phyloP scores from a whole-genome alignment of 2,113 vertebrate species.

The Cyanoderma ruficeps region DNA sequence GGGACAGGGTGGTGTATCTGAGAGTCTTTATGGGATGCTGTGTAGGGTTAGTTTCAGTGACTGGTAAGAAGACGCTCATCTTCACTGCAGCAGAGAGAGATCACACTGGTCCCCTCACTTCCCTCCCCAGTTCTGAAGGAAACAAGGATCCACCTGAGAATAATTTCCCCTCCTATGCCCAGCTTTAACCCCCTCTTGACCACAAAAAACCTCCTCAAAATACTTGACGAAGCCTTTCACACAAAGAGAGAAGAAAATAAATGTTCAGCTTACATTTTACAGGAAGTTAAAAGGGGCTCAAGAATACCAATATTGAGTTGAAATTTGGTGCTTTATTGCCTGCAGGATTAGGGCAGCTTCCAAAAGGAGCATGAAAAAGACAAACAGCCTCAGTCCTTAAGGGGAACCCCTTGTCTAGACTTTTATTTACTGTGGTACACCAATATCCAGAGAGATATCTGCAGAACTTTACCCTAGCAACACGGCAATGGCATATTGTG shows the following conservation, averaged over 20 bases:
- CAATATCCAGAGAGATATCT: background rate
- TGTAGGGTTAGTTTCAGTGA: background rate
- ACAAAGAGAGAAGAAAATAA: background rate
- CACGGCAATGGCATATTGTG: background rate
- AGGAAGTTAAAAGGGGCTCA: background rate
- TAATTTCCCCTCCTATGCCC: background rate
- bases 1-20: background rate
- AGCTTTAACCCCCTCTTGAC: background rate
- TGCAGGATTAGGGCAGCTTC: background rate
- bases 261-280: background rate
- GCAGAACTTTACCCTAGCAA: background rate
- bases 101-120: background rate
- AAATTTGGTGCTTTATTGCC: background rate
- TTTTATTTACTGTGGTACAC: slow-evolving; percentile 22
- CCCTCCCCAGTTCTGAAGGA: background rate
- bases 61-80: background rate
- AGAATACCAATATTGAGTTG: background rate
- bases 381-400: background rate
- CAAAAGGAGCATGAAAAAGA: background rate
- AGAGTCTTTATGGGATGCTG: background rate
- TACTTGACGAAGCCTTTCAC: background rate
- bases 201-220: background rate
- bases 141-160: background rate
- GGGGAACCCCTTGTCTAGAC: background rate
- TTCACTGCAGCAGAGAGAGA: background rate